Evolutionary conservation across 1,140 invertebrate genomes (phyloP), one percentile per base, ranked within the genome.

Genomic region (Plutomurus gul): DNA sequence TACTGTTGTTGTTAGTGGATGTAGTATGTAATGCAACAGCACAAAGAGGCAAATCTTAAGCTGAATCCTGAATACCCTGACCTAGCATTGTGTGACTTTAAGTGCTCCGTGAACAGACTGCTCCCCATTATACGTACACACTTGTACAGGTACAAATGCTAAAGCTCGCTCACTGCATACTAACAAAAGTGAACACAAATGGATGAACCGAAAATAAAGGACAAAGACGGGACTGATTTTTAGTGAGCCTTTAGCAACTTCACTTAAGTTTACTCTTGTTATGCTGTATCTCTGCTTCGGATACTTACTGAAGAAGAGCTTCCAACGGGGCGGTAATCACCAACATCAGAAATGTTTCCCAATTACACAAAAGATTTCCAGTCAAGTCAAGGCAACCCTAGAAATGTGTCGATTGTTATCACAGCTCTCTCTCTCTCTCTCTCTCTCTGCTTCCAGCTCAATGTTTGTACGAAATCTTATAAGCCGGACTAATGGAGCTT

Each of bases 351-450:
- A 77, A 77, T 75, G 74, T 75, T 75, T 75, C 74, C 74, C 46
- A 75, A 56, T 75, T 75, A 75, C 47, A 75, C 74, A 75, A 75
- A 75, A 75, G 74, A 75, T 75, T 75, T 75, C 56, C 56, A 65
- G 56, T 65, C 30, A 65, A 65, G 56, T 65, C 56, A 65, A 51
- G 49, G 74, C 16, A 75, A 77, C 56, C 18, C 71, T 74, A 65
- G 71, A 73, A 78, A 78, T 78, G 72, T 79, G 78, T 79, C 78
- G 78, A 79, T 79, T 46, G 49, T 79, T 79, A 79, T 79, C 78
- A 75, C 20, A 18, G 13, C 39, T 39, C 70, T 72, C 74, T n/a
- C n/a, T n/a, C n/a, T n/a, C n/a, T n/a, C n/a, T n/a, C n/a, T n/a
- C n/a, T n/a, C 30, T 75, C 56, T 65, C 27, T 65, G 46, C 51